A percentile compares a stretch with the other conserved stretches of the same genome.
phyloP scores from a whole-genome alignment of 2,113 vertebrate genomes.

The Macquaria ambigua region DNA sequence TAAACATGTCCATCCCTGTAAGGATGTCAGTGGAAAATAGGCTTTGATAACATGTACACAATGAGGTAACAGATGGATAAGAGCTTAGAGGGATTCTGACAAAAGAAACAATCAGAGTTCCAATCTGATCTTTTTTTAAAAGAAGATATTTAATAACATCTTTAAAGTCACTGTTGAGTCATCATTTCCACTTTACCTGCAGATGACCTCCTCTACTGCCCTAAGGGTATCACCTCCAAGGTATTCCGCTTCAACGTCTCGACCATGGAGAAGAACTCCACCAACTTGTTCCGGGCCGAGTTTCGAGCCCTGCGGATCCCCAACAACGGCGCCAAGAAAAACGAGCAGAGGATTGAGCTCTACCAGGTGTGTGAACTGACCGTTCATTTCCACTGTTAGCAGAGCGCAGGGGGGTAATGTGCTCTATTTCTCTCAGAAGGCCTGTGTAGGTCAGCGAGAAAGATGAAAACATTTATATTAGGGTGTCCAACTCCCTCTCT shows the following conservation, averaged over 20 bases:
- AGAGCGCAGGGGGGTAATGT: conserved; percentile 40
- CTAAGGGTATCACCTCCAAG: conserved; percentile 94
- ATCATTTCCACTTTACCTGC: conserved; percentile 68
- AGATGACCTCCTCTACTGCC: conserved; percentile 93
- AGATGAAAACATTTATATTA: conserved; percentile 79
- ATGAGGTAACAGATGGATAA: conserved; percentile 54
- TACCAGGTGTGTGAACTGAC: conserved; percentile 90
- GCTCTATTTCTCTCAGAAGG: conserved; percentile 57
- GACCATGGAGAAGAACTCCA: conserved; percentile 95
- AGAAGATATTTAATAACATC: conserved; percentile 27
- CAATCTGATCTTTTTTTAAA: conserved; percentile 18
- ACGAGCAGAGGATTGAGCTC: conserved; percentile 96
- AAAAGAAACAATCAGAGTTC: conserved; percentile 34
- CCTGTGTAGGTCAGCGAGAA: conserved; percentile 61
- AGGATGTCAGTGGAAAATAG: conserved; percentile 43
- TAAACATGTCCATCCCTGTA: conserved; percentile 58
- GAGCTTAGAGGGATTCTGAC: conserved; percentile 29
- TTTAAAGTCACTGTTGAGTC: conserved; percentile 48
- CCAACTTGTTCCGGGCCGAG: conserved; percentile 96
- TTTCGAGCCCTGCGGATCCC: conserved; percentile 93
- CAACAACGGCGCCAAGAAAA: conserved; percentile 90
- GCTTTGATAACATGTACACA: conserved; percentile 55
- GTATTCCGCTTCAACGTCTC: conserved; percentile 97
- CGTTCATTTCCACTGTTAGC: conserved; percentile 53
- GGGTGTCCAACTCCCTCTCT: conserved; percentile 62